A percentile compares a stretch with the other conserved stretches of the same genome.
Conservation (phyloP, 2,113 vertebrate genomes). For the Puntigrus tetrazona region DNA sequence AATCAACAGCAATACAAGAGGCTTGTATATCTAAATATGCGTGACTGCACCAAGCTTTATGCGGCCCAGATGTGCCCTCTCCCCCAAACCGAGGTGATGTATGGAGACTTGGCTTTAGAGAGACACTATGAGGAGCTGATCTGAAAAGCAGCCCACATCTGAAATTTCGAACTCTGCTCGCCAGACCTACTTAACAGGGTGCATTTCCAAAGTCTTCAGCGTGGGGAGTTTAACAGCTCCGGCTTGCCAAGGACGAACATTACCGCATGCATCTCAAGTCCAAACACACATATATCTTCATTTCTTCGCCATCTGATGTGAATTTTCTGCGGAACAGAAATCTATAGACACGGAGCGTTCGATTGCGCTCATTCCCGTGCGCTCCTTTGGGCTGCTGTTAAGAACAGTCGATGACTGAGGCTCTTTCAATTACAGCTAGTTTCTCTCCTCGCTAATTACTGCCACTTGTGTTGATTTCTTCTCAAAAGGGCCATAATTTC, state of each 20-base stretch:
- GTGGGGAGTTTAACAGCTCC: constrained; percentile 55
- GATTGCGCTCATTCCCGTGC: background rate
- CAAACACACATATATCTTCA: constrained; percentile 18
- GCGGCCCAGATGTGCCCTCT: constrained; percentile 69
- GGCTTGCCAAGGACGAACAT: constrained; percentile 16
- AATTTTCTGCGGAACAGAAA: constrained; percentile 20
- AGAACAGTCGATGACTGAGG: constrained; percentile 42
- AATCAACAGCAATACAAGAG: constrained; percentile 61
- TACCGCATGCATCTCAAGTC: background rate
- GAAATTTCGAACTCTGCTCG: constrained; percentile 66
- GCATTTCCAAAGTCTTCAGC: constrained; percentile 63
- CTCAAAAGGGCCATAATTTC: constrained; percentile 66
- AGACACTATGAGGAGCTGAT: constrained; percentile 71
- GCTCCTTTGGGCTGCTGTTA: constrained; percentile 35
- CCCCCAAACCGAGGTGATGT: constrained; percentile 69
- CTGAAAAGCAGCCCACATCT: constrained; percentile 73
- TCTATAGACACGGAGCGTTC: constrained; percentile 3
- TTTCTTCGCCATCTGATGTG: constrained; percentile 10
- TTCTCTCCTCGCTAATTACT: constrained; percentile 63
- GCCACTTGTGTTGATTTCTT: constrained; percentile 60
- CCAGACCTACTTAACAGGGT: constrained; percentile 68
- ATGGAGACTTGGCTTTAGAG: constrained; percentile 68
- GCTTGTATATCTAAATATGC: constrained; percentile 67
- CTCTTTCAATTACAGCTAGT: constrained; percentile 56
- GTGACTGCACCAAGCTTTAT: constrained; percentile 70